A percentile compares a stretch with the other conserved stretches of the same genome.
Evolutionary conservation across 2,888 invertebrate species (phyloP).

Genomic region (Carterocephalus palaemon): DNA sequence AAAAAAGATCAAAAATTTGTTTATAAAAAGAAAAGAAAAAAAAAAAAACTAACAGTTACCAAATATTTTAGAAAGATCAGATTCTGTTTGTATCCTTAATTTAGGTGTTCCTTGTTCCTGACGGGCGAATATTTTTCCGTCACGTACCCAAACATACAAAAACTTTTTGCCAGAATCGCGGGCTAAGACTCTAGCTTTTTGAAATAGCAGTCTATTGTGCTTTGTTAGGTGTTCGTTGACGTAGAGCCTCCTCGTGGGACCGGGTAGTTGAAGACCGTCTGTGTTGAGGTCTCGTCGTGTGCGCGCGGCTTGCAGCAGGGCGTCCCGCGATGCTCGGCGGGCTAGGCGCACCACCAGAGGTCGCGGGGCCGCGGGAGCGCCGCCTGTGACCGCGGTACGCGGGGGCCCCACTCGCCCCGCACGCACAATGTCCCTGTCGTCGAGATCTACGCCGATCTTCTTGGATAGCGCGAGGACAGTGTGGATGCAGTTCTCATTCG

Average conservation of each 20-base stretch:
- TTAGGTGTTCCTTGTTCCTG: not conserved
- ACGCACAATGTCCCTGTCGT: not conserved
- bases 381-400: not conserved
- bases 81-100: not conserved
- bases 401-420: not conserved
- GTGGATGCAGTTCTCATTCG: not conserved
- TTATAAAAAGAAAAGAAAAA: too few relatives aligned
- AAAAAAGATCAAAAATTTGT: too few relatives aligned
- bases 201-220: not conserved
- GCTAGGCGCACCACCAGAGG: not conserved
- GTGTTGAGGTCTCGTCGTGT: not conserved
- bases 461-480: not conserved
- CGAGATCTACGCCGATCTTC: slow-evolving; percentile 1
- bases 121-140: not conserved
- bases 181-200: not conserved
- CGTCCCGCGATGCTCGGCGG: not conserved
- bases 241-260: not conserved
- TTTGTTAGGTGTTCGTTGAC: slow-evolving; percentile 11
- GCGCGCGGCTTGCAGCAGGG: not conserved
- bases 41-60: not conserved
- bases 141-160: not conserved
- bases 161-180: not conserved
- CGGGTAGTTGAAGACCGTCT: not conserved
- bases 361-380: not conserved
- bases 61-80: not conserved